Conservation (phyloP, 2,888 invertebrate species). For the Xanthorhoe spadicearia region DNA sequence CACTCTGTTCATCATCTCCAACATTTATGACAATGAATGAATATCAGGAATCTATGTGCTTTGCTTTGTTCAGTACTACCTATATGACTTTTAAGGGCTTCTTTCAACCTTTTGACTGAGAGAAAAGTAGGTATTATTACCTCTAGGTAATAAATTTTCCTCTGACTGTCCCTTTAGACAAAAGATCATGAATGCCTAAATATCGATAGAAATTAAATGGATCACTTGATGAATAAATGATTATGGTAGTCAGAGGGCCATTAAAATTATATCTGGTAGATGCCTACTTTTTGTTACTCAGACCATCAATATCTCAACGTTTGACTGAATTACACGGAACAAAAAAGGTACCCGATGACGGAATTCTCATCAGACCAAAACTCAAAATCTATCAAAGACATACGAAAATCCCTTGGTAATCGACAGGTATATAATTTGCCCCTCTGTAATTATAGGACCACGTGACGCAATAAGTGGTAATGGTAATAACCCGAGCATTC, state of each 20-base stretch:
- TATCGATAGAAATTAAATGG: no score
- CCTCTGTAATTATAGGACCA: constrained; percentile 73
- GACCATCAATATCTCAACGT: background rate
- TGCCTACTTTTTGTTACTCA: no score
- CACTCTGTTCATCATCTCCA: no score
- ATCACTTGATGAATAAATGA: no score
- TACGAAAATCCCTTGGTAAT: constrained; percentile 59
- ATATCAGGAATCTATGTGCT: background rate
- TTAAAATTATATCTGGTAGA: no score
- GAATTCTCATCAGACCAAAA: constrained; percentile 55
- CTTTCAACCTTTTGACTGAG: no score
- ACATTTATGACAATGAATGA: constrained; percentile 32
- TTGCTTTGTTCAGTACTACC: background rate
- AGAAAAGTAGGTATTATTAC: background rate
- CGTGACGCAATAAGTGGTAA: constrained; percentile 57
- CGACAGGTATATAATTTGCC: constrained; percentile 78
- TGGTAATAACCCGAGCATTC: constrained; percentile 72
- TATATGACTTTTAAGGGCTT: background rate
- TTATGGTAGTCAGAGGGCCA: no score
- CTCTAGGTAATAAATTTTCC: background rate
- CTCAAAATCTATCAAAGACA: constrained; percentile 55
- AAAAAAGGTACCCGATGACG: constrained; percentile 15
- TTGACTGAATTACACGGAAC: background rate
- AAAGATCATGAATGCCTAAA: no score
- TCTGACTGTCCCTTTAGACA: background rate